Base-by-base conservation (phyloP, 2,113 vertebrate genomes). In the Rynchops niger region DNA sequence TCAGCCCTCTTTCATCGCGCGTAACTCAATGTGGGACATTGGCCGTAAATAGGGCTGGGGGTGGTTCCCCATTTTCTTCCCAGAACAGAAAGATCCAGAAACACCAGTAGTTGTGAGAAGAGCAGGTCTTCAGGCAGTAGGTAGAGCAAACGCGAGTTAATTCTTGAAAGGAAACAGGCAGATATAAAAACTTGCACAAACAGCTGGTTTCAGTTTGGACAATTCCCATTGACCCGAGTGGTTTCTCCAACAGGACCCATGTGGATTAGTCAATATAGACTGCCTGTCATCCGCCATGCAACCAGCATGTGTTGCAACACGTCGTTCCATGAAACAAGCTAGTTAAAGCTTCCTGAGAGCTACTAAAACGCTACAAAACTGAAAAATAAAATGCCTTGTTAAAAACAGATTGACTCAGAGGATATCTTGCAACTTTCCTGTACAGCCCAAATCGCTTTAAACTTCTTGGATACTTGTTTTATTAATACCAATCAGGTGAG, bases 231-330 rank as follows among this genome's bases (percentile, higher is more conserved):
- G 89, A 67, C 89, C 38, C 0, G 45, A 42, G 58, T 50, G n/a
- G 87, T 92, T 96, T 79, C 67, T 97, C 72, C 72, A 65, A 4
- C 43, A 76, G 72, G 76, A 71, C 81, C 84, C 69, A 69, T 9
- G 2, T 11, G 69, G 62, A 47, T 95, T 87, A 91, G 81, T 76
- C 86, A 65, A 15, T 38, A 21, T 1, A 72, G 81, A 15, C 72
- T 52, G 76, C 47, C 52, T 27, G 79, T 53, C 74, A 69, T 67
- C 65, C 43, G 20, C 67, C 19, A 11, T 21, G 42, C 66, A 94
- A 29, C 29, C 23, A 43, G 69, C 80, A 79, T 11, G 1, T 66
- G 93, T 91, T 96, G 61, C 55, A 86, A 87, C 77, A 38, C 3
- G 47, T 65, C 65, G 27, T 69, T 69, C 66, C 29, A 26, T 36